These are phyloP conservation scores for Pollenia amentaria DNA, from an alignment of 2,888 invertebrate genomes.

Conservation along the genomic window DNA sequence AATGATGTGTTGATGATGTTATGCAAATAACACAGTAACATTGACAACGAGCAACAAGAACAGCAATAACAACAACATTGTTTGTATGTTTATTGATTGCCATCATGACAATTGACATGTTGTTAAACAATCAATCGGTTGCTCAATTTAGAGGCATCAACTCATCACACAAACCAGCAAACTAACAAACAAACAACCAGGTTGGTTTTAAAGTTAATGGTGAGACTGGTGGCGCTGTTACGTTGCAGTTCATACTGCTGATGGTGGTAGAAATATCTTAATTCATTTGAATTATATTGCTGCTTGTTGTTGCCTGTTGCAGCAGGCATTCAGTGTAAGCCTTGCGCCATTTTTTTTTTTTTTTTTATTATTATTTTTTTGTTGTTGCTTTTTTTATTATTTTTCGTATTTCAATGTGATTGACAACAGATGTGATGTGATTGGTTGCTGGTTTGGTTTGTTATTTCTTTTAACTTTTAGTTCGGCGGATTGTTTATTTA, in stretches of 20 bases:
- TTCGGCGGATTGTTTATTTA: conserved; percentile 45
- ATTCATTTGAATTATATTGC: conserved; percentile 68
- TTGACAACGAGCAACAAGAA: conserved; percentile 67
- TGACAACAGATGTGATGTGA: conserved; percentile 70
- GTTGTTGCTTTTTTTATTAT: not conserved
- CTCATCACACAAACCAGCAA: not conserved
- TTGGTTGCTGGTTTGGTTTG: conserved; percentile 50
- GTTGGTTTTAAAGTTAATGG: conserved; percentile 19
- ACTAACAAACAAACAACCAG: not conserved
- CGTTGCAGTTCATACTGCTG: not conserved
- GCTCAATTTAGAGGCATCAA: conserved; percentile 61
- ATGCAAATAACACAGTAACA: conserved; percentile 71
- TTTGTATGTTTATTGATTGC: conserved; percentile 63
- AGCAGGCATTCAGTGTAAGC: conserved; percentile 33
- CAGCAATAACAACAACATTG: conserved; percentile 47
- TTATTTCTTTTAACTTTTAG: conserved; percentile 18
- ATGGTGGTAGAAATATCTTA: conserved; percentile 65
- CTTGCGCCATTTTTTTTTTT: conserved; percentile 70
- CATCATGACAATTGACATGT: conserved; percentile 73
- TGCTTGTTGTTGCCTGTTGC: conserved; percentile 21
- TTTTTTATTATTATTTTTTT: not conserved
- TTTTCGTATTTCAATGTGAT: conserved; percentile 54
- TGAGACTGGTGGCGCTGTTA: conserved; percentile 41
- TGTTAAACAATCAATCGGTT: conserved; percentile 73
- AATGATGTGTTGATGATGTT: conserved; percentile 71